These are phyloP conservation scores for Syrphus vitripennis DNA, from an alignment of 2,888 invertebrate genomes.

Conservation along the genomic window DNA sequence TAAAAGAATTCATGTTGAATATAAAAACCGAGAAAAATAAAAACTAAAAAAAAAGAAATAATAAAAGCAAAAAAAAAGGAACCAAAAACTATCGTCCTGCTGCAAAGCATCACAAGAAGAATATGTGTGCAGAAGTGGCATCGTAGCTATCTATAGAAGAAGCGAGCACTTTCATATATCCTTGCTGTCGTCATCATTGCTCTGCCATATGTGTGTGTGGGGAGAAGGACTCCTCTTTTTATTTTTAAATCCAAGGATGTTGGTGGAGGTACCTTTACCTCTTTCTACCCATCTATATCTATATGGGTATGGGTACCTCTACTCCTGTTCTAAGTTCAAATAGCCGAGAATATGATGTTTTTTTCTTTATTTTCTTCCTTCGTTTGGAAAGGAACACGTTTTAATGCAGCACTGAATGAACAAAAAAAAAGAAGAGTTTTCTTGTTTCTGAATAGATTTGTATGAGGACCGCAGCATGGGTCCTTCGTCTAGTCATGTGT, in stretches of 20 bases:
- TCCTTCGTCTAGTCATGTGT: conserved; percentile 61
- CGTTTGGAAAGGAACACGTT: conserved; percentile 34
- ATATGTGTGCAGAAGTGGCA: conserved; percentile 22
- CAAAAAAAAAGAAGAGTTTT: neutral
- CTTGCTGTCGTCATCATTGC: conserved; percentile 34
- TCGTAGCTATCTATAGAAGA: neutral
- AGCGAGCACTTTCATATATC: conserved; percentile 36
- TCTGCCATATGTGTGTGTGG: conserved; percentile 56
- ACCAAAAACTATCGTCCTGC: conserved; percentile 44
- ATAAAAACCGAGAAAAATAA: conserved; percentile 5
- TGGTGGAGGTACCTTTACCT: neutral
- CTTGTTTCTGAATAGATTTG: conserved; percentile 6
- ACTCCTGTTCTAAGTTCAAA: conserved; percentile 47
- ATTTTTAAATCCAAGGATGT: conserved; percentile 45
- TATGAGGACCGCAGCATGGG: conserved; percentile 38
- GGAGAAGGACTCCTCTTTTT: conserved; percentile 23
- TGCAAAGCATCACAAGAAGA: conserved; percentile 32
- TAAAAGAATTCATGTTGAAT: conserved; percentile 67
- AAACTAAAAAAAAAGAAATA: neutral
- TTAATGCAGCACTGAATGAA: conserved; percentile 28
- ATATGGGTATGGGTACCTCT: conserved; percentile 36
- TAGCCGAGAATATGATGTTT: conserved; percentile 57
- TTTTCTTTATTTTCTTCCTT: neutral
- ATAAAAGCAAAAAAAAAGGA: conserved; percentile 39
- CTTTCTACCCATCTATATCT: conserved; percentile 18